phyloP scores from a whole-genome alignment of 1,140 invertebrate genomes.

The Drosophila setifemur region DNA sequence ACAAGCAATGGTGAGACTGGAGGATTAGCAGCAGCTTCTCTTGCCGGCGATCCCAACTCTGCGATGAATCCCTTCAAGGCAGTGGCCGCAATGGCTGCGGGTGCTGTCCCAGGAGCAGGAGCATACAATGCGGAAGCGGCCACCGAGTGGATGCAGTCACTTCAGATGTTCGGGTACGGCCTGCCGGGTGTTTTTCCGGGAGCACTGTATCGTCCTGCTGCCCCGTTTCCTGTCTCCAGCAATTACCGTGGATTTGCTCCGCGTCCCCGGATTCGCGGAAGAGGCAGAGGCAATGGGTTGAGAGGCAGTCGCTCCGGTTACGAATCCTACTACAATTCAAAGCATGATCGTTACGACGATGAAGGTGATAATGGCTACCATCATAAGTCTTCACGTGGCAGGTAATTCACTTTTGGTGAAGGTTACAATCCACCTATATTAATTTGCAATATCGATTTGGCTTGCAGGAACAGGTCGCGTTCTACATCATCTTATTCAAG shows the following conservation, averaged over 20 bases:
- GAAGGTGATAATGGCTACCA: slow-evolving; percentile 56
- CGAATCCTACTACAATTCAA: slow-evolving; percentile 67
- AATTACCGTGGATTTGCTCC: slow-evolving; percentile 75
- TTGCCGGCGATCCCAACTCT: neutral
- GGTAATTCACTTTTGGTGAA: slow-evolving; percentile 30
- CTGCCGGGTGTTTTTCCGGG: slow-evolving; percentile 65
- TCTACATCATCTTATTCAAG: slow-evolving; percentile 67
- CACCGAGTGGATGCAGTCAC: slow-evolving; percentile 76
- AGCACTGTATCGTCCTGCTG: slow-evolving; percentile 56
- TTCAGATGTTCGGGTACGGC: slow-evolving; percentile 76
- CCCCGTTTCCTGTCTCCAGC: slow-evolving; percentile 56
- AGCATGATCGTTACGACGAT: slow-evolving; percentile 54
- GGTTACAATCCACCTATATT: no score
- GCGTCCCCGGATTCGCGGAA: slow-evolving; percentile 49
- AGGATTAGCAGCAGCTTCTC: neutral
- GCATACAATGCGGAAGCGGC: slow-evolving; percentile 65
- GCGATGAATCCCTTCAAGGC: slow-evolving; percentile 59
- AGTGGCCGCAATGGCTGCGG: slow-evolving; percentile 45
- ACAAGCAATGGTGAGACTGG: slow-evolving; percentile 22
- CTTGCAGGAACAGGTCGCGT: slow-evolving; percentile 79
- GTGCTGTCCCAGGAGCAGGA: slow-evolving; percentile 31
- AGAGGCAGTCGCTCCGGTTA: slow-evolving; percentile 53
- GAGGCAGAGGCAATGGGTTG: slow-evolving; percentile 48
- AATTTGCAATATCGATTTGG: no score
- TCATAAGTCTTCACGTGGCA: slow-evolving; percentile 56